These are phyloP conservation scores for Drosophila willistoni DNA, from an alignment of 1,140 invertebrate species.

Conservation along the genomic window DNA sequence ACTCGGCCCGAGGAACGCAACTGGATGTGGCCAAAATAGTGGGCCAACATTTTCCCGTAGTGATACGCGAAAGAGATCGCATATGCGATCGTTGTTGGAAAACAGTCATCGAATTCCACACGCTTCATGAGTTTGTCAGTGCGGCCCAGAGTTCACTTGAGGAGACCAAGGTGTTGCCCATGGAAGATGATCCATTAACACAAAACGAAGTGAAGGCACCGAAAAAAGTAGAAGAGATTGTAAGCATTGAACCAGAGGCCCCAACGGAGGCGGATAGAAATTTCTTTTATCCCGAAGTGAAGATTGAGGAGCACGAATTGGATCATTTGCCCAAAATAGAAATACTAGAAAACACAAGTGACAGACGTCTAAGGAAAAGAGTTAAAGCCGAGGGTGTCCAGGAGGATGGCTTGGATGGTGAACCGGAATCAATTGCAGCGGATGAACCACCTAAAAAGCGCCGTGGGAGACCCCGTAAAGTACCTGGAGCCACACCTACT, in stretches of 20 bases:
- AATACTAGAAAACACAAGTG: constrained; percentile 55
- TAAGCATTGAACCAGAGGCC: constrained; percentile 12
- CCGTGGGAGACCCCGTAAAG: constrained; percentile 61
- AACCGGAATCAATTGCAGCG: background rate
- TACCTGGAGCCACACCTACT: background rate
- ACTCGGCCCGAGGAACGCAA: constrained; percentile 39
- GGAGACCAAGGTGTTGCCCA: constrained; percentile 54
- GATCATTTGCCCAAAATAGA: constrained; percentile 76
- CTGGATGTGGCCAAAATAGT: constrained; percentile 56
- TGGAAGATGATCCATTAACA: constrained; percentile 66
- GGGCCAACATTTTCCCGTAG: constrained; percentile 57
- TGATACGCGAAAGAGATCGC: constrained; percentile 39
- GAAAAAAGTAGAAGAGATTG: background rate
- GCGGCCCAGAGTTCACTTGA: constrained; percentile 61
- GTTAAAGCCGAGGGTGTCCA: constrained; percentile 44
- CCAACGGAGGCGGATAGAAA: constrained; percentile 31
- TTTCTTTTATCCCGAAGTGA: constrained; percentile 72
- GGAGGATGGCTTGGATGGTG: background rate
- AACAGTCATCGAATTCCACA: constrained; percentile 65
- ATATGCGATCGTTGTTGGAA: constrained; percentile 70
- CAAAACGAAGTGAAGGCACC: constrained; percentile 36
- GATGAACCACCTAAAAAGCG: constrained; percentile 45
- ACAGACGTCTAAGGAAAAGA: constrained; percentile 51
- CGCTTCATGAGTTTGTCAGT: constrained; percentile 67
- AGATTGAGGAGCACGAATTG: constrained; percentile 75